Evolutionary conservation across 2,888 invertebrate genomes (phyloP).

Genomic region (Dynastes tityus): DNA sequence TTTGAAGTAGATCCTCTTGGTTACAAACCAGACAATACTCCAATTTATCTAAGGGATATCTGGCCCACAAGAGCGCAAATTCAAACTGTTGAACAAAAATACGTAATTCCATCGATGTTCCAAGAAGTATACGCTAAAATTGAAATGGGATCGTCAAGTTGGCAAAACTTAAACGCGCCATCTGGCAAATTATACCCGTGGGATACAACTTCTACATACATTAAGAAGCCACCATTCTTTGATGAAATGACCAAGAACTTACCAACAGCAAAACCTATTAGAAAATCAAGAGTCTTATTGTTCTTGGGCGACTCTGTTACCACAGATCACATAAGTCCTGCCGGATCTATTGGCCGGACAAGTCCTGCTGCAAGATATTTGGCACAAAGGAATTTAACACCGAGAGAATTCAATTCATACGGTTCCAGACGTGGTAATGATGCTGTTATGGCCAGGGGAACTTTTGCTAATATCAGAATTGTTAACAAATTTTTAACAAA

Average conservation of each 20-base stretch:
- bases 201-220: conserved; percentile 93
- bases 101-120: conserved; percentile 98
- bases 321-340: conserved; percentile 99
- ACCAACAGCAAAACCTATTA: conserved; percentile 76
- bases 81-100: conserved; percentile 87
- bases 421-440: conserved; percentile 98
- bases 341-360: conserved; percentile 96
- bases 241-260: conserved; percentile 77
- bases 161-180: conserved; percentile 89
- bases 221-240: conserved; percentile 97
- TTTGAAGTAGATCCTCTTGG: conserved; percentile 90
- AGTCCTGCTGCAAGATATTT: conserved; percentile 93
- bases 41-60: conserved; percentile 92
- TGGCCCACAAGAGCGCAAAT: conserved; percentile 96
- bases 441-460: conserved; percentile 97
- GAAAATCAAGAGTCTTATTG: conserved; percentile 86
- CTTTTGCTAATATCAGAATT: conserved; percentile 97
- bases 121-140: conserved; percentile 91
- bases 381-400: conserved; percentile 82
- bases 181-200: conserved; percentile 91
- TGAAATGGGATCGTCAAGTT: conserved; percentile 86
- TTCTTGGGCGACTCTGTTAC: conserved; percentile 97
- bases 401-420: conserved; percentile 98
- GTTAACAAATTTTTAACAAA: conserved; percentile 89
- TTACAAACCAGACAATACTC: conserved; percentile 78